Base-by-base conservation (phyloP, 2,797 vertebrate species). In the Cheirogaleus major region DNA sequence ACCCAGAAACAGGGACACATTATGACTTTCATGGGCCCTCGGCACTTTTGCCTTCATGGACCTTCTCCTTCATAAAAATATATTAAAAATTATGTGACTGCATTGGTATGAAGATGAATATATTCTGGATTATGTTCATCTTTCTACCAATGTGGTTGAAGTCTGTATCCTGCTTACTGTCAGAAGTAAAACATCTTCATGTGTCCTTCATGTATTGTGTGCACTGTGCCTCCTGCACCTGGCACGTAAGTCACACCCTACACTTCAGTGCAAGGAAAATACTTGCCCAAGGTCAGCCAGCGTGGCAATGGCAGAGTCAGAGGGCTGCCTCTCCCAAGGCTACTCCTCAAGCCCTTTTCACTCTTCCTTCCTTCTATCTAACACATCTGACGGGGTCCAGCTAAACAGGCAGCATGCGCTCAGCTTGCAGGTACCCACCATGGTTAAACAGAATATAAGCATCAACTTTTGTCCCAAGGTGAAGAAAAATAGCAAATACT, bases 381-480 rank as follows among this genome's bases (percentile, higher is more conserved):
- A 27, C 41, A 41, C 61, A 9, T 30, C 32, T 6, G 32, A 41
- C 1, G 27, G 55, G 20, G 15, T 17, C 14, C 63, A 50, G 7
- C 20, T 15, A 17, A 48, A 23, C 12, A 41, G 79, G 35, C 0
- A 2, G 48, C 32, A 0, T 10, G 25, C 1, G 22, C 45, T 57
- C 13, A 17, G 10, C 30, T 55, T 55, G 15, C 5, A 32, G 20
- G 48, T 10, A 38, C n/a, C 45, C 35, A 0, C 27, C 23, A 7
- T 3, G 15, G 15, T 9, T 32, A 32, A 43, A 86, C 5, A 50
- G 57, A 35, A 73, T 1, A 3, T 5, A 10, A 89, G 45, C 15
- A 25, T 0, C 17, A 30, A 70, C 50, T 65, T 65, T 27, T 5
- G 8, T 38, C 59, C 32, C 48, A 22, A 17, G 50, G 25, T 59